Conservation (phyloP, 1,140 invertebrate species). For the Mizuhopecten yessoensis region DNA sequence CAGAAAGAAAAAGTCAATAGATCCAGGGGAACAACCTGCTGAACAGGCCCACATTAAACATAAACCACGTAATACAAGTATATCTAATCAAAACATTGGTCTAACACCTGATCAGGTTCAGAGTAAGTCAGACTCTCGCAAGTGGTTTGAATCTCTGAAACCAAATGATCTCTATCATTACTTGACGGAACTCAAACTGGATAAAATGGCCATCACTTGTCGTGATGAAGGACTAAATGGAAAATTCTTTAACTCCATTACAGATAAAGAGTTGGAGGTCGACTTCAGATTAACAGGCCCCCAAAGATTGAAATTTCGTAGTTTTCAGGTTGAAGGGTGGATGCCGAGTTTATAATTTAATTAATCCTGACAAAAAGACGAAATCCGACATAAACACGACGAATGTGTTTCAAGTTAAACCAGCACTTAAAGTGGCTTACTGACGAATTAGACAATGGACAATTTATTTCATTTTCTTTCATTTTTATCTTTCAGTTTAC, state of each 20-base stretch:
- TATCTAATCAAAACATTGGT: too few relatives aligned
- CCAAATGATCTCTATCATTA: neutral
- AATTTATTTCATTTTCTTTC: too few relatives aligned
- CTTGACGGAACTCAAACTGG: neutral
- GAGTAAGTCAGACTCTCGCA: neutral
- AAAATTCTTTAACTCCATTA: neutral
- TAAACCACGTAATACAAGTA: neutral
- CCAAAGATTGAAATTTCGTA: neutral
- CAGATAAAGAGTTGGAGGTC: neutral
- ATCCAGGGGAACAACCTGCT: neutral
- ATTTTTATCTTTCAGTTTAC: too few relatives aligned
- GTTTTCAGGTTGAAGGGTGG: neutral
- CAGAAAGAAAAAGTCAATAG: neutral
- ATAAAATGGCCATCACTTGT: neutral
- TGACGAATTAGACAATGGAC: too few relatives aligned
- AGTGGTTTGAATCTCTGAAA: neutral
- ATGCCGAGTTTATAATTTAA: neutral
- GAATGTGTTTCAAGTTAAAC: too few relatives aligned
- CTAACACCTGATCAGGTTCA: neutral
- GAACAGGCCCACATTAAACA: neutral
- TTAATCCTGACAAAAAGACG: too few relatives aligned
- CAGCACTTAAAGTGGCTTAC: too few relatives aligned
- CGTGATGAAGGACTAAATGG: neutral
- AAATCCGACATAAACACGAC: too few relatives aligned
- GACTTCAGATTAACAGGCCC: neutral